A percentile compares a stretch with the other conserved stretches of the same genome.
These are phyloP conservation scores for Drosophila flavopinicola DNA, from an alignment of 2,888 invertebrate species.

Conservation along the genomic window DNA sequence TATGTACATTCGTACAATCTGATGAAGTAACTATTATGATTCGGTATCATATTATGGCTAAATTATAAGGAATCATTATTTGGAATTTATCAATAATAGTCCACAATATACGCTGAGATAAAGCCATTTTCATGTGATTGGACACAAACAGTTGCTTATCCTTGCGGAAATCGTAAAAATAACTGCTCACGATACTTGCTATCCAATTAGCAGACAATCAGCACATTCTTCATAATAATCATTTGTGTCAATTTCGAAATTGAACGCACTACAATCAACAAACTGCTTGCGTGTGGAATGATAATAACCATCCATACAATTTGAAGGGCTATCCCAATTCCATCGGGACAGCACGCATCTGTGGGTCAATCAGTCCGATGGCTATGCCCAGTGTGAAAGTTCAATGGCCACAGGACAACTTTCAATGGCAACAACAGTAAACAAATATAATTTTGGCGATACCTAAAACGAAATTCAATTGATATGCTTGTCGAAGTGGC, in stretches of 20 bases:
- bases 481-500: conserved; percentile 67
- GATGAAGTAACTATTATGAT: too few relatives aligned
- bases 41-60: too few relatives aligned
- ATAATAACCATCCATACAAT: conserved; percentile 65
- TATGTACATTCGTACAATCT: too few relatives aligned
- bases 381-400: conserved; percentile 29
- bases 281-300: conserved; percentile 4
- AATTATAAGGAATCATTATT: not conserved
- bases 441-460: conserved; percentile 34
- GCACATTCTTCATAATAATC: conserved; percentile 48
- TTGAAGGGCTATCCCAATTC: conserved; percentile 38
- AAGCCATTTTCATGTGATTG: conserved; percentile 5
- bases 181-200: conserved; percentile 36
- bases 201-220: conserved; percentile 65
- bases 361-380: conserved; percentile 50
- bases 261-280: conserved; percentile 38
- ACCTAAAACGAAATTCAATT: conserved; percentile 60
- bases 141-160: conserved; percentile 11
- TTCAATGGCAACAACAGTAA: conserved; percentile 6
- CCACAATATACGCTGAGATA: conserved; percentile 16
- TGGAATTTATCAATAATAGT: not conserved
- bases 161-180: conserved; percentile 45
- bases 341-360: conserved; percentile 18
- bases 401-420: conserved; percentile 36
- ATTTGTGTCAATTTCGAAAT: conserved; percentile 51